These are phyloP conservation scores for Romanogobio albipinnatus DNA, from an alignment of 2,113 vertebrate genomes.

Conservation along the genomic window DNA sequence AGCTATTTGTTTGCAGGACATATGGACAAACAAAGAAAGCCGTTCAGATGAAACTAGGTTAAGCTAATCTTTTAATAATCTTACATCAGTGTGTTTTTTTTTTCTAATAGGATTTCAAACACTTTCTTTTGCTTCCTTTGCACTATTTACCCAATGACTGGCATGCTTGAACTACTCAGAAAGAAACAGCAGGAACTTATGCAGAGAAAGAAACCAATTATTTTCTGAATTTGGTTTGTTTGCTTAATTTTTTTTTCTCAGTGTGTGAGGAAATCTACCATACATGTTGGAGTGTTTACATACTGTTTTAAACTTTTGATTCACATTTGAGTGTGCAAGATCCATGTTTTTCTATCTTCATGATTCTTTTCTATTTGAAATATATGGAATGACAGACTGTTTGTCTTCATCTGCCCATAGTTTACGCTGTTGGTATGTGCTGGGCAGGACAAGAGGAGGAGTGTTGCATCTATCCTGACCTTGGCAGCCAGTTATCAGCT, in stretches of 20 bases:
- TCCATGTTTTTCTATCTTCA: neutral
- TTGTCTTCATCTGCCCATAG: neutral
- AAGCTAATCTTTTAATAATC: slow-evolving; percentile 80
- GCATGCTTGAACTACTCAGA: slow-evolving; percentile 31
- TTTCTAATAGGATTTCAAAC: slow-evolving; percentile 58
- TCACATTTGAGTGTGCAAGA: neutral
- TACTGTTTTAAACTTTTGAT: neutral
- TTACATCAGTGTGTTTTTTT: slow-evolving; percentile 64
- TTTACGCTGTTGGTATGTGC: neutral
- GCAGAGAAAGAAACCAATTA: slow-evolving; percentile 29
- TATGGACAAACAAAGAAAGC: slow-evolving; percentile 69
- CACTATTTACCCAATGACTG: slow-evolving; percentile 30
- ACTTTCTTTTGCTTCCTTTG: slow-evolving; percentile 48
- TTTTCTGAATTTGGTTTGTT: slow-evolving; percentile 18
- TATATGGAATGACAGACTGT: neutral
- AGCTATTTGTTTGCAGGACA: slow-evolving; percentile 65
- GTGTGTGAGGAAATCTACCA: neutral
- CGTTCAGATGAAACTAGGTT: slow-evolving; percentile 70
- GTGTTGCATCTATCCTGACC: neutral
- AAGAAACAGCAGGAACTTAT: slow-evolving; percentile 15
- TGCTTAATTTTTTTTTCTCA: neutral
- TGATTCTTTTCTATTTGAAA: neutral
- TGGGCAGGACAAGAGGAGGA: neutral
- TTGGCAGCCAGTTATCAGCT: slow-evolving; percentile 21
- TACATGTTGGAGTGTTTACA: neutral